phyloP scores from a whole-genome alignment of 2,797 vertebrate genomes.

The Cossypha caffra region DNA sequence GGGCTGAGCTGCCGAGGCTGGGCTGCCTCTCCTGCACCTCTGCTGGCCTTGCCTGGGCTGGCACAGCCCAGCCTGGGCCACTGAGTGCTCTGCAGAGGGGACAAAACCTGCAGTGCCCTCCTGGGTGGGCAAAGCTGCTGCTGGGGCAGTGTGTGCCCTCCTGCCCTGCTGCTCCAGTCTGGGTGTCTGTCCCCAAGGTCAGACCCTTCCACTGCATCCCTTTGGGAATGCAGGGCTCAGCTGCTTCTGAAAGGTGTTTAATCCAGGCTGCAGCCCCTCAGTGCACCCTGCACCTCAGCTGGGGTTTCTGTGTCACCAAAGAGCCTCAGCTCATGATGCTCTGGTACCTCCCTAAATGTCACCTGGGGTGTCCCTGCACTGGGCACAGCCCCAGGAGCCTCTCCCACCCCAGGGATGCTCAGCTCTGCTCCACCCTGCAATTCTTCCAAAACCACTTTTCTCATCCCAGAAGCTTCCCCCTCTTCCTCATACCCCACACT shows the following conservation, averaged over 20 bases:
- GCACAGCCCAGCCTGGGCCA: accelerated
- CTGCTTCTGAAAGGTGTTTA: background rate
- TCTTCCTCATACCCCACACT: background rate
- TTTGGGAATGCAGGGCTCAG: accelerated
- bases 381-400: accelerated
- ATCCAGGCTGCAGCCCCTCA: background rate
- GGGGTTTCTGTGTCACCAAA: accelerated
- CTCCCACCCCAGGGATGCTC: background rate
- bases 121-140: accelerated
- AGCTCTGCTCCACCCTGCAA: background rate
- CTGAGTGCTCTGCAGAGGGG: accelerated
- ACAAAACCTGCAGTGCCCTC: accelerated
- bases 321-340: background rate
- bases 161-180: accelerated
- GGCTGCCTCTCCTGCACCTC: accelerated
- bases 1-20: background rate
- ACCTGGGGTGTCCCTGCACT: accelerated
- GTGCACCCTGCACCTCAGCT: accelerated
- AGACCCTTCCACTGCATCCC: accelerated
- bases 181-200: accelerated
- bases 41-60: accelerated
- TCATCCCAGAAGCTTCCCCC: background rate
- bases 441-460: background rate
- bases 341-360: background rate
- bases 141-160: accelerated